phyloP scores from a whole-genome alignment of 1,140 invertebrate species.

The Eumaeus atala region DNA sequence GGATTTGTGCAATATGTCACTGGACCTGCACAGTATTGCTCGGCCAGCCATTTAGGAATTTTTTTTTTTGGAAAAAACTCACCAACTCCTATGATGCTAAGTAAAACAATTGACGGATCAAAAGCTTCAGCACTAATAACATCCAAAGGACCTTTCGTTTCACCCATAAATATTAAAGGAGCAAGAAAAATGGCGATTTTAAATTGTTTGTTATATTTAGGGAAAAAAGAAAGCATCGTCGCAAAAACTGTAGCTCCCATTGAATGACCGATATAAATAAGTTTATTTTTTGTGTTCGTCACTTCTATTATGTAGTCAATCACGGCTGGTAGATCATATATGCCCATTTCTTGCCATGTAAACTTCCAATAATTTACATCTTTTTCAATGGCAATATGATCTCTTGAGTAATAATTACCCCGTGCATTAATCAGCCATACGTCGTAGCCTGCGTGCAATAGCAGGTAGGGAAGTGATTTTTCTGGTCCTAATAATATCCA shows the following conservation, averaged over 20 bases:
- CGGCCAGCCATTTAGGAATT: slow-evolving; percentile 74
- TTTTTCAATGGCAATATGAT: slow-evolving; percentile 61
- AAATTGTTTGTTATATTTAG: slow-evolving; percentile 79
- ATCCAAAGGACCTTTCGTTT: slow-evolving; percentile 80
- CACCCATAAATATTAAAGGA: slow-evolving; percentile 80
- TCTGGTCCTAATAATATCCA: slow-evolving; percentile 81
- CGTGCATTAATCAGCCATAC: slow-evolving; percentile 80
- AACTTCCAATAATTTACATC: slow-evolving; percentile 78
- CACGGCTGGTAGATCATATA: slow-evolving; percentile 82
- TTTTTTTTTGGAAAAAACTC: slow-evolving; percentile 78
- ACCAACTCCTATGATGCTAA: slow-evolving; percentile 73
- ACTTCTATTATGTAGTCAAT: slow-evolving; percentile 79
- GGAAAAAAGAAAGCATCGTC: slow-evolving; percentile 76
- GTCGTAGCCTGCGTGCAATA: slow-evolving; percentile 77
- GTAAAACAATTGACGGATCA: slow-evolving; percentile 69
- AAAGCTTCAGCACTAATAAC: slow-evolving; percentile 71
- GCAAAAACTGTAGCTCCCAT: slow-evolving; percentile 78
- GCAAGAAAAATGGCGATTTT: slow-evolving; percentile 79
- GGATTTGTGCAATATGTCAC: slow-evolving; percentile 77
- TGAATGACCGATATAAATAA: slow-evolving; percentile 81
- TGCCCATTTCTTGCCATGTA: slow-evolving; percentile 81
- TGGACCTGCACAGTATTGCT: slow-evolving; percentile 74
- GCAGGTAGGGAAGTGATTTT: slow-evolving; percentile 77
- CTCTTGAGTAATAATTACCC: slow-evolving; percentile 77
- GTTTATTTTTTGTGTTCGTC: slow-evolving; percentile 60